Evolutionary conservation across 1,140 invertebrate species (phyloP).

Genomic region (Bactericera cockerelli): DNA sequence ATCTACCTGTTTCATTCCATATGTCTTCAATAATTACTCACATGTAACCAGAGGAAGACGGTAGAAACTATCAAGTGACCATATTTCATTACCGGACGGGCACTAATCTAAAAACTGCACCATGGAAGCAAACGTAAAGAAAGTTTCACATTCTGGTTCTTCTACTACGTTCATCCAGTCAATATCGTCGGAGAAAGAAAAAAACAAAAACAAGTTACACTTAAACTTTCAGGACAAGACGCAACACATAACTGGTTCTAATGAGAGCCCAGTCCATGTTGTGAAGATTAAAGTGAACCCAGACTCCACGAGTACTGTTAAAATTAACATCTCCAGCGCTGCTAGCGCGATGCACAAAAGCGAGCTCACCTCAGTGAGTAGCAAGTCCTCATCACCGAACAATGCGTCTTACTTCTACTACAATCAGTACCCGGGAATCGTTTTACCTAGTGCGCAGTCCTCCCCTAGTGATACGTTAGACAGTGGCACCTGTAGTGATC

Average conservation of each 20-base stretch:
- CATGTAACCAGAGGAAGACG: too few relatives aligned
- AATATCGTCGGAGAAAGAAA: background rate
- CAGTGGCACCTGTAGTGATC: slow-evolving; percentile 64
- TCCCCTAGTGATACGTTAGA: slow-evolving; percentile 60
- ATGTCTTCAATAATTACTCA: too few relatives aligned
- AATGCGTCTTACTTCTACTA: background rate
- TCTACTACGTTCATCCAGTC: background rate
- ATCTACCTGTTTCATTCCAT: too few relatives aligned
- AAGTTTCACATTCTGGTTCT: too few relatives aligned
- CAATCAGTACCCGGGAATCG: background rate
- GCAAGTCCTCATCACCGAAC: background rate
- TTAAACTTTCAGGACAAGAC: slow-evolving; percentile 7
- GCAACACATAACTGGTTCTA: slow-evolving; percentile 6
- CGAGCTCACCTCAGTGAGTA: background rate
- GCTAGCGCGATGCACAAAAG: background rate
- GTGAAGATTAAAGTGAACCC: slow-evolving; percentile 6
- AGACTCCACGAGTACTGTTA: background rate
- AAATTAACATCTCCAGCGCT: background rate
- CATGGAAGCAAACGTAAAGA: too few relatives aligned
- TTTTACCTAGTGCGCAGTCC: slow-evolving; percentile 45
- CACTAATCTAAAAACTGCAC: too few relatives aligned
- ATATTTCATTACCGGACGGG: too few relatives aligned
- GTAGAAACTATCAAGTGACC: too few relatives aligned
- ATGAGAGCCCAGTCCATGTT: background rate
- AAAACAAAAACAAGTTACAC: slow-evolving; percentile 8